A percentile compares a stretch with the other conserved stretches of the same genome.
These are phyloP conservation scores for Rousettus leschenaultii DNA, from an alignment of 2,113 vertebrate genomes.

Conservation along the genomic window DNA sequence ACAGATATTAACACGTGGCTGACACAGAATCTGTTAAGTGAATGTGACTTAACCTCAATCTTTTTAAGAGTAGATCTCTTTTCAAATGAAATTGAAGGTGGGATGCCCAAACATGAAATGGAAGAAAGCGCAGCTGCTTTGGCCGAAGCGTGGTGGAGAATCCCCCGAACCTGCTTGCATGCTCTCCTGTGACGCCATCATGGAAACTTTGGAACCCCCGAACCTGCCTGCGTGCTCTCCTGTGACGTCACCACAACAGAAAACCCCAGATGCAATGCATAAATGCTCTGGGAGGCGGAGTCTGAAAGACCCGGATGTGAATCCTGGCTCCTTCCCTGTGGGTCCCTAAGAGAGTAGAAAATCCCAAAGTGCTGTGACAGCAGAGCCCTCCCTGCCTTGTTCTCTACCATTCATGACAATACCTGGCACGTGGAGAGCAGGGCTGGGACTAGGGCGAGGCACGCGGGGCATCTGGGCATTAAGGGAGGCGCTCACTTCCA, in stretches of 20 bases:
- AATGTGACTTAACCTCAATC: neutral
- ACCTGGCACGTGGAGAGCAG: fast-evolving
- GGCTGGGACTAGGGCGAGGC: neutral
- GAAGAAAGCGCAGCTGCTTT: fast-evolving
- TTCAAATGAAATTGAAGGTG: neutral
- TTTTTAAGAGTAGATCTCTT: neutral
- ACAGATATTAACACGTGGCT: fast-evolving
- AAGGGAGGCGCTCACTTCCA: neutral
- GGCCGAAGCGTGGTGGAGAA: neutral
- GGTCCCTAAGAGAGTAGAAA: neutral
- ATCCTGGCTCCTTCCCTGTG: neutral
- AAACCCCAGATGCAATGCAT: neutral
- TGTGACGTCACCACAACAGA: fast-evolving
- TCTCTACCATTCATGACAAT: neutral
- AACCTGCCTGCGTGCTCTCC: neutral
- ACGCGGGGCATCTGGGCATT: fast-evolving
- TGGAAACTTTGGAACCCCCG: neutral
- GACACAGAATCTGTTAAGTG: neutral
- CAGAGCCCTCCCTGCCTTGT: neutral
- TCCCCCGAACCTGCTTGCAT: too few species aligned
- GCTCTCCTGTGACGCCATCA: neutral
- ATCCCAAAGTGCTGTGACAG: neutral
- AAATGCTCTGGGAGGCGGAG: neutral
- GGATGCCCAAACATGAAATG: neutral
- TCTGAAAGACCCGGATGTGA: neutral